A percentile compares a stretch with the other conserved stretches of the same genome.
Evolutionary conservation across 2,888 invertebrate genomes (phyloP).

Genomic region (Scelioninae gen. 1): DNA sequence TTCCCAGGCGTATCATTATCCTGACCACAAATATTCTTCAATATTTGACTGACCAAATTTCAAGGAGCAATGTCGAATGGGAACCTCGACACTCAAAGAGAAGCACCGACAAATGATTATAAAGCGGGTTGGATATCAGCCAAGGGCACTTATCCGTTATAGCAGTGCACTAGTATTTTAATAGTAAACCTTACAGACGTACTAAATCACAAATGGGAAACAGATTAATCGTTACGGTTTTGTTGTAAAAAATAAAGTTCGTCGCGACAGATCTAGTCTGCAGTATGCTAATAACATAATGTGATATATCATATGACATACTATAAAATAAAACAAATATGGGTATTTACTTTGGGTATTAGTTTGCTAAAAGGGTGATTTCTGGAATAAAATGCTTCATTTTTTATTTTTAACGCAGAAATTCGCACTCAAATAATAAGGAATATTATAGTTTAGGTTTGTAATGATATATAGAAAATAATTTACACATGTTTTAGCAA

Average conservation of each 20-base stretch:
- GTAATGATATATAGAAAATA: too few relatives aligned
- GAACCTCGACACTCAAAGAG: slow-evolving; percentile 64
- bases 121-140: slow-evolving; percentile 72
- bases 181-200: slow-evolving; percentile 48
- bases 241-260: slow-evolving; percentile 35
- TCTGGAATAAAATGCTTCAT: too few relatives aligned
- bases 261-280: slow-evolving; percentile 34
- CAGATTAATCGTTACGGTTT: slow-evolving; percentile 57
- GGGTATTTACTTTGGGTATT: not conserved
- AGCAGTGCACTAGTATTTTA: slow-evolving; percentile 44
- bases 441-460: too few relatives aligned
- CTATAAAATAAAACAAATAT: not conserved
- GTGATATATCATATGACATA: not conserved
- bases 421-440: too few relatives aligned
- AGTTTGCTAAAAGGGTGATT: slow-evolving; percentile 4
- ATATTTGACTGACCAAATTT: slow-evolving; percentile 54
- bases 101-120: slow-evolving; percentile 70
- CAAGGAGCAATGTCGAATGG: slow-evolving; percentile 58
- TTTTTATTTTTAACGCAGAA: too few relatives aligned
- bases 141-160: slow-evolving; percentile 72
- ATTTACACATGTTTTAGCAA: too few relatives aligned
- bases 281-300: slow-evolving; percentile 3
- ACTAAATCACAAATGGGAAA: slow-evolving; percentile 63
- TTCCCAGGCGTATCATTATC: slow-evolving; percentile 18
- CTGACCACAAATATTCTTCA: slow-evolving; percentile 43